Evolutionary conservation across 2,797 vertebrate genomes (phyloP).

Genomic region (Trachops cirrhosus): DNA sequence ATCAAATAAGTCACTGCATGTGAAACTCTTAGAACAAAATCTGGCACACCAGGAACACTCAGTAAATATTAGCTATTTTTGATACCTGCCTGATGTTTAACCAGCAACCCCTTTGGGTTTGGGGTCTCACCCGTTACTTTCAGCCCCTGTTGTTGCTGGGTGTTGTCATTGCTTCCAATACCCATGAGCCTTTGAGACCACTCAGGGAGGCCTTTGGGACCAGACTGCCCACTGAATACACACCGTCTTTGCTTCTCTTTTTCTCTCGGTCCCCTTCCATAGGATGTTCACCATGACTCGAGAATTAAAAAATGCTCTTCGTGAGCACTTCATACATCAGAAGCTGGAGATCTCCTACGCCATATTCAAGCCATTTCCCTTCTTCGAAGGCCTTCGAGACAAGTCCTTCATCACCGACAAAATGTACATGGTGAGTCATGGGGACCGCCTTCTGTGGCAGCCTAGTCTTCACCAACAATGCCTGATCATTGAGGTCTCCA

Average conservation of each 20-base stretch:
- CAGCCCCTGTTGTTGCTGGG: neutral
- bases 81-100: neutral
- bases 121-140: neutral
- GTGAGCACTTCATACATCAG: conserved; percentile 45
- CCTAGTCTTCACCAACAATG: neutral
- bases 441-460: neutral
- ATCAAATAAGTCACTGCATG: neutral
- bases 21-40: neutral
- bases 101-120: neutral
- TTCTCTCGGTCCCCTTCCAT: neutral
- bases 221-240: no score
- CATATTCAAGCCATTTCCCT: conserved; percentile 71
- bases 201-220: neutral
- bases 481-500: neutral
- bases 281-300: conserved; percentile 39
- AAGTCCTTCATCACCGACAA: conserved; percentile 53
- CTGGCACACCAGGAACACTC: neutral
- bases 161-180: neutral
- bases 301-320: conserved; percentile 42
- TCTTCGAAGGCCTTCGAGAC: conserved; percentile 65
- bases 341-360: conserved; percentile 67
- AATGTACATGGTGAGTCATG: conserved; percentile 43
- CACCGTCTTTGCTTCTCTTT: neutral
- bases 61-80: neutral
- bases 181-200: neutral